A percentile compares a stretch with the other conserved stretches of the same genome.
Evolutionary conservation across 2,888 invertebrate species (phyloP).

Genomic region (Pogonocherus hispidulus): DNA sequence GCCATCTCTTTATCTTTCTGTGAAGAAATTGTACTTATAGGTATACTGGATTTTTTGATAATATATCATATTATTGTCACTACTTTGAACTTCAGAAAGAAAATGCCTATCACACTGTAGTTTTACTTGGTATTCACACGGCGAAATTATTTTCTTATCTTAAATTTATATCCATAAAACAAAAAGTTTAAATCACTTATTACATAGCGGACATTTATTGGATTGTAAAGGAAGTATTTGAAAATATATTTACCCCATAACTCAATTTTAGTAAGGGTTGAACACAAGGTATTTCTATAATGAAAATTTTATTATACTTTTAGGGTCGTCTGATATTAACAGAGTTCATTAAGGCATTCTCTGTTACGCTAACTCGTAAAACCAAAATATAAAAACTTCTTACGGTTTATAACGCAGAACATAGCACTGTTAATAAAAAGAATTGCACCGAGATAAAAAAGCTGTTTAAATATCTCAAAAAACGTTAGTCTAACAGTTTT

Average conservation of each 20-base stretch:
- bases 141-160: background rate
- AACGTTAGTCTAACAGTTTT: no score
- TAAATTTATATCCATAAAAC: background rate
- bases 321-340: constrained; percentile 24
- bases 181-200: constrained; percentile 4
- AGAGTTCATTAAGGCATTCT: constrained; percentile 23
- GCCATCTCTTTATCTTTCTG: no score
- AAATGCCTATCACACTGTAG: background rate
- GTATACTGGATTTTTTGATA: no score
- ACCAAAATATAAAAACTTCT: constrained; percentile 9
- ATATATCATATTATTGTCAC: no score
- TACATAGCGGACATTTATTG: constrained; percentile 8
- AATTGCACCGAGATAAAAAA: background rate
- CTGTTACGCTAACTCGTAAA: constrained; percentile 26
- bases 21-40: no score
- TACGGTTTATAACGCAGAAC: constrained; percentile 1
- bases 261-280: constrained; percentile 32
- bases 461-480: no score
- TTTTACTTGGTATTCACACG: background rate
- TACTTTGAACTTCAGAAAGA: no score
- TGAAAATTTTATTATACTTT: constrained; percentile 34
- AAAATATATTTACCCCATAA: constrained; percentile 29
- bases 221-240: constrained; percentile 6
- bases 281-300: constrained; percentile 30
- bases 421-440: background rate